Base-by-base conservation (phyloP, 2,113 vertebrate species). In the Channa argus region DNA sequence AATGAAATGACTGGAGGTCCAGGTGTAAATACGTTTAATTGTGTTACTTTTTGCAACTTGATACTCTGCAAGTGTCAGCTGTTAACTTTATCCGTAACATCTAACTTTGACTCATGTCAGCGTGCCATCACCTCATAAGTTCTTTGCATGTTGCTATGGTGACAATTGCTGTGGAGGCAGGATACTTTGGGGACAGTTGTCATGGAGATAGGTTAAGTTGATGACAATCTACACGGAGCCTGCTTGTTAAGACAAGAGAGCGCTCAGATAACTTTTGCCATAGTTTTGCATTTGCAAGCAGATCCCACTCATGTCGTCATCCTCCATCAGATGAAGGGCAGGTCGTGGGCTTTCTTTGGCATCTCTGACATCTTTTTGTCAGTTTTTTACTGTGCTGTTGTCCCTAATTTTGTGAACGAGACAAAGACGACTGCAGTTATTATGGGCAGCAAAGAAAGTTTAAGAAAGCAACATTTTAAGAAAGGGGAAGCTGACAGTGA, bases 131-230 rank as follows among this genome's bases (percentile, higher is more conserved):
- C 47, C 49, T 61, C 44, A 24, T 55, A 24, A 44, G 24, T 11
- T 67, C 47, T 8, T 15, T 15, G 8, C 58, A 56, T 12, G 77
- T 83, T 53, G 4, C 64, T 49, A 47, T 60, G 71, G 84, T 4
- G 54, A 74, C 75, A 50, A 78, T 79, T 69, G 41, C 66, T 46
- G 75, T 67, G 54, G 75, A 79, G 77, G 53, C 65, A 7, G 63
- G 37, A 49, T n/a, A 54, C 62, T 82, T 70, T 52, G 33, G 78
- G 63, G 63, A 41, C 71, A 63, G 82, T 84, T 78, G 79, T 76
- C 79, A 74, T 71, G 74, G 86, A 51, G 55, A 86, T 52, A 41
- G 50, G 54, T 77, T 38, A 47, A 61, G 71, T 43, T 47, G 56
- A 52, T 59, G 64, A 70, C 50, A 61, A 45, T 67, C 49, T 46